phyloP scores from a whole-genome alignment of 2,888 invertebrate species.

The Syrista parreyssii region DNA sequence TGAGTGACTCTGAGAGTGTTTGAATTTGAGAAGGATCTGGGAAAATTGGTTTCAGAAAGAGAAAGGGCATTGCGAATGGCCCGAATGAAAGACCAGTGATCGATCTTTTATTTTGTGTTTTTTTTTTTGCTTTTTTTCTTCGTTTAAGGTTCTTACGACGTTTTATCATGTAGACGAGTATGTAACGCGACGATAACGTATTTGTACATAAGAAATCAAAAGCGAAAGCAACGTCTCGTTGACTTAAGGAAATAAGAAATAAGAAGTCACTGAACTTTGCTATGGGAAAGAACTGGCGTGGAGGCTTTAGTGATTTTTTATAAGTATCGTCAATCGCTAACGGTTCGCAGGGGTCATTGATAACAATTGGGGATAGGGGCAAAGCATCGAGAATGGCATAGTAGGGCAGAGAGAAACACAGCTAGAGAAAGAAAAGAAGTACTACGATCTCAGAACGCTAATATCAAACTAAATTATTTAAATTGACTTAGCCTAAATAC shows the following conservation, averaged over 20 bases:
- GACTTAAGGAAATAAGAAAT: conserved; percentile 9
- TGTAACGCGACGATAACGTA: conserved; percentile 24
- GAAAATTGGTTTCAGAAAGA: neutral
- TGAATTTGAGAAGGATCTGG: neutral
- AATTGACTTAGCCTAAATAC: conserved; percentile 30
- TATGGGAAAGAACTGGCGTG: conserved; percentile 8
- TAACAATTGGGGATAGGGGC: neutral
- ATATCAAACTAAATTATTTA: conserved; percentile 51
- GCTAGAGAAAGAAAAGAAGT: conserved; percentile 22
- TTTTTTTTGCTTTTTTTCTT: conserved; percentile 33
- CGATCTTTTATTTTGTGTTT: conserved; percentile 28
- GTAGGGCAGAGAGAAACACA: conserved; percentile 20
- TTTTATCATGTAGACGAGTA: conserved; percentile 22
- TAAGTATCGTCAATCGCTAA: neutral
- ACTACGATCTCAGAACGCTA: conserved; percentile 49
- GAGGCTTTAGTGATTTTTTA: neutral
- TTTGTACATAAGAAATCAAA: neutral
- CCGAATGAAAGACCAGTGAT: conserved; percentile 56
- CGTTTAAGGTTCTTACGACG: conserved; percentile 39
- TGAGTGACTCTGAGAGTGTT: conserved; percentile 13
- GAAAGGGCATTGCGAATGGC: conserved; percentile 51
- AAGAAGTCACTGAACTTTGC: conserved; percentile 14
- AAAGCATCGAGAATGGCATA: neutral
- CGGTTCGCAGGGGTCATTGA: neutral
- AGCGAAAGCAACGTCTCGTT: conserved; percentile 7